These are phyloP conservation scores for Bradypodion pumilum DNA, from an alignment of 2,797 vertebrate species.

Conservation along the genomic window DNA sequence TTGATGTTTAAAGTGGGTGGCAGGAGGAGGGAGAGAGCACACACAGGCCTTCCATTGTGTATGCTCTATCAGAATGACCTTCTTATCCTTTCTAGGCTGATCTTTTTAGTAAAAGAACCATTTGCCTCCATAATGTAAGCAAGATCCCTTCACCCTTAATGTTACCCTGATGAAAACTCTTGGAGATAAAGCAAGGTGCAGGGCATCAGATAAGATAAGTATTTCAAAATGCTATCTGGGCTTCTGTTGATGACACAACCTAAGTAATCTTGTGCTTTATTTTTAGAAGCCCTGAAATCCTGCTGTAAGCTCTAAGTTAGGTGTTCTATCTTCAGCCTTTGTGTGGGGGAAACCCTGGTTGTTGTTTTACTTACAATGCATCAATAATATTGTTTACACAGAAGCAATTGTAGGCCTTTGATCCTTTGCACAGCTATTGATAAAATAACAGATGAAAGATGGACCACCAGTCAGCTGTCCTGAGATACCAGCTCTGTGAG, in stretches of 20 bases:
- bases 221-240: background rate
- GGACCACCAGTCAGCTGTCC: background rate
- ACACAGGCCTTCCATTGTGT: background rate
- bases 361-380: background rate
- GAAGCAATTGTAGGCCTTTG: background rate
- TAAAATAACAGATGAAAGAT: background rate
- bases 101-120: background rate
- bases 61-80: background rate
- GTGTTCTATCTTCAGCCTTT: background rate
- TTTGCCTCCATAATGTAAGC: background rate
- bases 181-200: background rate
- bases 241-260: background rate
- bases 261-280: background rate
- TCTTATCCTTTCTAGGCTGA: background rate
- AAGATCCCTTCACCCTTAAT: too few species aligned
- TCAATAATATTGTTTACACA: background rate
- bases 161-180: background rate
- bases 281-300: background rate
- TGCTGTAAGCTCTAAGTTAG: background rate
- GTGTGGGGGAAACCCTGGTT: background rate
- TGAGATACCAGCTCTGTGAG: background rate
- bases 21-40: background rate
- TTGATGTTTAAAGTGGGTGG: background rate
- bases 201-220: slow-evolving; percentile 8
- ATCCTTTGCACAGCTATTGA: background rate